phyloP scores from a whole-genome alignment of 2,797 vertebrate genomes.

The Pempheris klunzingeri region DNA sequence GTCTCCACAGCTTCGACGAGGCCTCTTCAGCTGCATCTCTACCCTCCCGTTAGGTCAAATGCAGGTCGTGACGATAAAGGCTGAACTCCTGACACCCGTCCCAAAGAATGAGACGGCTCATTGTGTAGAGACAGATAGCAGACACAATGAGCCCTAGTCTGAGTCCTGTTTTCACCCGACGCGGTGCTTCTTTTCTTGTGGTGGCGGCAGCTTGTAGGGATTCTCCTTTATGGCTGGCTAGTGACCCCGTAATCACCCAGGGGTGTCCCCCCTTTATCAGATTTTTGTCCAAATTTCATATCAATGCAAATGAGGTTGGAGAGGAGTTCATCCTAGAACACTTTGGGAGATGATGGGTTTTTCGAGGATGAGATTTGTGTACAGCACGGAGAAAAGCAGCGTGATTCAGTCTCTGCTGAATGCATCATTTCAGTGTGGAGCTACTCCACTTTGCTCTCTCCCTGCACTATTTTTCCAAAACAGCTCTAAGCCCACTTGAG shows the following conservation, averaged over 20 bases:
- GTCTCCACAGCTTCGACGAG: constrained; percentile 49
- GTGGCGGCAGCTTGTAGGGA: constrained; percentile 47
- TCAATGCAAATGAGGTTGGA: constrained; percentile 74
- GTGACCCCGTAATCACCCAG: constrained; percentile 68
- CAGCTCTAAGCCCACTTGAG: constrained; percentile 73
- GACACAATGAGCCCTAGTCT: constrained; percentile 74
- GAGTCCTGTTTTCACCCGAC: constrained; percentile 58
- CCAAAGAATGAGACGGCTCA: constrained; percentile 74
- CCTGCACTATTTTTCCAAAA: constrained; percentile 73
- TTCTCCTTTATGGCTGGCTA: constrained; percentile 70
- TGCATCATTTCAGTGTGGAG: constrained; percentile 51
- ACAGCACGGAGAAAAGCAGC: constrained; percentile 29
- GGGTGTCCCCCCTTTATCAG: constrained; percentile 48
- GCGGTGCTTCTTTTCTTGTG: constrained; percentile 57
- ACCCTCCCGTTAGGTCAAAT: constrained; percentile 76
- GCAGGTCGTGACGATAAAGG: constrained; percentile 76
- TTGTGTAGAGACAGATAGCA: constrained; percentile 80
- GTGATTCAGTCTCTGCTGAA: constrained; percentile 56
- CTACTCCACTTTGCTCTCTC: constrained; percentile 44
- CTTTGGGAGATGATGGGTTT: constrained; percentile 55
- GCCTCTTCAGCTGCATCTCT: constrained; percentile 72
- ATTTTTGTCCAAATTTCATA: constrained; percentile 73
- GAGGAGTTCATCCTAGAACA: constrained; percentile 63
- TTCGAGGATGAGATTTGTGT: constrained; percentile 42
- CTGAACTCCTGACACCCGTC: constrained; percentile 81